Evolutionary conservation across 30 jellyfish, hydroid and myxozoan genomes (phyloP).

Genomic region (Pseudorhiza aurosa): DNA sequence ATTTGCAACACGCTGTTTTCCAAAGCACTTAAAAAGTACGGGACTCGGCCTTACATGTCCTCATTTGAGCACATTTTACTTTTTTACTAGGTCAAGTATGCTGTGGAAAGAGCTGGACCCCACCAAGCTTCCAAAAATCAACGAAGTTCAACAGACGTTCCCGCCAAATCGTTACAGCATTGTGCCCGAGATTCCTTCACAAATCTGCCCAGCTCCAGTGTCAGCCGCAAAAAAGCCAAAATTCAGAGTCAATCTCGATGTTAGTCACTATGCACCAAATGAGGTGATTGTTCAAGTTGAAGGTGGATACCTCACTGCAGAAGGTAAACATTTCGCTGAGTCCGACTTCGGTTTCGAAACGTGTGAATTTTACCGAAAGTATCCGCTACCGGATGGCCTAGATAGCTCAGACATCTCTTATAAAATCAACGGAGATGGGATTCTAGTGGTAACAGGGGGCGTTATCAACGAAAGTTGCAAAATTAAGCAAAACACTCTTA

Average conservation of each 20-base stretch:
- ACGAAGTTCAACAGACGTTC: slow-evolving; percentile 55
- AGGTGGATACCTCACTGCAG: slow-evolving; percentile 67
- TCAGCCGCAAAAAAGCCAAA: slow-evolving; percentile 52
- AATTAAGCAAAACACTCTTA: slow-evolving; percentile 11
- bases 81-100: slow-evolving; percentile 63
- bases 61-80: too few relatives aligned
- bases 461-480: slow-evolving; percentile 12
- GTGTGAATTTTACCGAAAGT: slow-evolving; percentile 82
- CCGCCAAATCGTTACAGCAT: slow-evolving; percentile 73
- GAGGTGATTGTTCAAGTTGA: slow-evolving; percentile 73
- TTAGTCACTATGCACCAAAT: slow-evolving; percentile 82
- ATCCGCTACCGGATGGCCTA: slow-evolving; percentile 90
- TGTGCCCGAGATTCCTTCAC: slow-evolving; percentile 44
- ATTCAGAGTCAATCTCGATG: slow-evolving; percentile 81
- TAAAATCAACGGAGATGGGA: slow-evolving; percentile 72
- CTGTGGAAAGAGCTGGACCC: slow-evolving; percentile 62
- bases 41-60: too few relatives aligned
- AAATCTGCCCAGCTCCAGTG: slow-evolving; percentile 43
- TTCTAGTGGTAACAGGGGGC: slow-evolving; percentile 72
- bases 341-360: slow-evolving; percentile 88
- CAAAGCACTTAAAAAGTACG: too few relatives aligned
- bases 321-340: slow-evolving; percentile 87
- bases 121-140: slow-evolving; percentile 42
- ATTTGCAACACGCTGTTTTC: too few relatives aligned
- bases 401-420: slow-evolving; percentile 61